Base-by-base conservation (phyloP, 1,140 invertebrate genomes). In the Marisa cornuarietis region DNA sequence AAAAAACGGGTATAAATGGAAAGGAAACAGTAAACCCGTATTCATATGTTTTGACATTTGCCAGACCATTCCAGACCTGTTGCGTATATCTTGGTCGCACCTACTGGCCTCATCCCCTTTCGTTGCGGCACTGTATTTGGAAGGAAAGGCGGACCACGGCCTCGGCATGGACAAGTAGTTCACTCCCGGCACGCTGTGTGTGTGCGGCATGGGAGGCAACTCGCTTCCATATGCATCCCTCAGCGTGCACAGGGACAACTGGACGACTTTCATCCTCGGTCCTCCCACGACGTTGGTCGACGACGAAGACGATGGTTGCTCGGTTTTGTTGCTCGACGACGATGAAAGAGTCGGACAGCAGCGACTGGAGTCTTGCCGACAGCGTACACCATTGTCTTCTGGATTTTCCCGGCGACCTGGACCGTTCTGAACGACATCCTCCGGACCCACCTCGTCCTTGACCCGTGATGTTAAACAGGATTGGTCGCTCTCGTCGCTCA, bases 401-500 rank as follows among this genome's bases (percentile, higher is more conserved):
- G 18, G n/a, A 26, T 4, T 71, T 22, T 71, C 49, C 9, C 49
- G n/a, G 8, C 42, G 26, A 10, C 49, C 69, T 18, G 18, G 26
- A 9, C 49, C n/a, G 26, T 71, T 26, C 69, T 71, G 18, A 31
- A 18, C 69, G 16, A 18, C 26, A 2, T 13, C 31, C 31, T 71
- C 69, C 69, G 11, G 26, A 22, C 18, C 24, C 69, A 18, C 31
- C 26, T 71, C 69, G 16, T 26, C 18, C 18, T 9, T 31, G 4
- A 20, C 14, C 51, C 13, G 54, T 14, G 20, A 10, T 11, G 20
- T 26, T n/a, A 18, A 58, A 18, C 54, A 58, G 54, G 16, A 62
- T n/a, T 58, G 9, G 18, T 84, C 85, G 16, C 82, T 82, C 26
- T 84, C 80, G 65, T 86, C 85, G 42, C 77, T 83, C 16, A 83